Evolutionary conservation across 2,888 invertebrate genomes (phyloP).

Genomic region (Pogonocherus hispidulus): DNA sequence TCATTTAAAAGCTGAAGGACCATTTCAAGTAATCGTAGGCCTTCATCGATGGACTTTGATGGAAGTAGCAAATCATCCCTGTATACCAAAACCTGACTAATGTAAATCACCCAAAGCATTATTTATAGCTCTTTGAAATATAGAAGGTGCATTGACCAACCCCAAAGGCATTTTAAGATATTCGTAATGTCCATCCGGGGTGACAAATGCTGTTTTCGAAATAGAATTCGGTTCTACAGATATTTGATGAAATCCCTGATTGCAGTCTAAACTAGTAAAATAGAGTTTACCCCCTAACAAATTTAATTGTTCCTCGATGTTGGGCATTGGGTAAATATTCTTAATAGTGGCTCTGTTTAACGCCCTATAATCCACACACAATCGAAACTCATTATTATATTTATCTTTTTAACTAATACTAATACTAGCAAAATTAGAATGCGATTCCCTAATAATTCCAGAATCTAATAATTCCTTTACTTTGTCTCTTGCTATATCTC

Average conservation of each 20-base stretch:
- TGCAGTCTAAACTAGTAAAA: too few species aligned
- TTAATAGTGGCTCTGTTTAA: too few species aligned
- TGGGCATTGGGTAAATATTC: too few species aligned
- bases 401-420: too few species aligned
- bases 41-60: neutral
- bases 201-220: neutral
- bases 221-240: neutral
- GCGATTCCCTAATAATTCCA: too few species aligned
- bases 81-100: neutral
- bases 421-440: too few species aligned
- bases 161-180: neutral
- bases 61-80: neutral
- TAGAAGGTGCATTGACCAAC: neutral
- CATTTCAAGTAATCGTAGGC: neutral
- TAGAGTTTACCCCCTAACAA: too few species aligned
- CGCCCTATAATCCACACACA: too few species aligned
- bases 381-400: too few species aligned
- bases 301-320: too few species aligned
- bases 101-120: neutral
- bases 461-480: too few species aligned
- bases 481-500: too few species aligned
- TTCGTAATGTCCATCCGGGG: neutral
- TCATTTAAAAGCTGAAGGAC: neutral
- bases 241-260: neutral
- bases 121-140: conserved; percentile 3